phyloP scores from a whole-genome alignment of 1,140 invertebrate genomes.

The Oedothorax gibbosus region DNA sequence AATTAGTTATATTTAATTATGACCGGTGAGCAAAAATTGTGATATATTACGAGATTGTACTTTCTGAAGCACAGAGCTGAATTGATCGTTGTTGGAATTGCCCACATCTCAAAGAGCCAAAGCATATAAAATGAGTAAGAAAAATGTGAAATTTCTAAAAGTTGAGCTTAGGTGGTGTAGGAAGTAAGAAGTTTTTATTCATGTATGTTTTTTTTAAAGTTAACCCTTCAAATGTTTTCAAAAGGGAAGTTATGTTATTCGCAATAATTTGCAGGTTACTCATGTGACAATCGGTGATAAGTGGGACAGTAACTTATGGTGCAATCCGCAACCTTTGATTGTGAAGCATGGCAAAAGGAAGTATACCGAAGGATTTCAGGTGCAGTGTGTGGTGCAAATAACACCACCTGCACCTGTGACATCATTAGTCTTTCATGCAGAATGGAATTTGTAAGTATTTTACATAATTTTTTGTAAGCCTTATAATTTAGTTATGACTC shows the following conservation, averaged over 20 bases:
- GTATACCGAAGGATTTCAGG: constrained; percentile 80
- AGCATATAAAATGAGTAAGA: too few species aligned
- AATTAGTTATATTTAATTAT: too few species aligned
- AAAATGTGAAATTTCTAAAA: background rate
- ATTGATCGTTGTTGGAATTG: too few species aligned
- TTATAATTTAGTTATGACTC: too few species aligned
- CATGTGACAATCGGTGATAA: constrained; percentile 56
- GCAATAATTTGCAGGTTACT: constrained; percentile 14
- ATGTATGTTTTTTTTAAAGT: background rate
- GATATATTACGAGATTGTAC: too few species aligned
- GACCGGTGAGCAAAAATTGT: too few species aligned
- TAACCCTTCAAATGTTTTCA: background rate
- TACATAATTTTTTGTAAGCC: background rate
- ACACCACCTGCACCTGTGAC: constrained; percentile 93
- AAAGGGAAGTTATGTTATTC: background rate
- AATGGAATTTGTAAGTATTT: constrained; percentile 75
- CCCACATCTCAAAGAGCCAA: too few species aligned
- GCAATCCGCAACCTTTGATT: constrained; percentile 72
- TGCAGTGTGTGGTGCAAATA: constrained; percentile 85
- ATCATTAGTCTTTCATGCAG: constrained; percentile 85
- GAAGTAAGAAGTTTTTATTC: too few species aligned
- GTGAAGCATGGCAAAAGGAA: constrained; percentile 66
- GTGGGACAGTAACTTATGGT: constrained; percentile 44
- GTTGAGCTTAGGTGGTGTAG: too few species aligned
- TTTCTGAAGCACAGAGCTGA: too few species aligned